A percentile compares a stretch with the other conserved stretches of the same genome.
Conservation (phyloP, 2,888 invertebrate genomes). For the Dastarcus helophoroides region DNA sequence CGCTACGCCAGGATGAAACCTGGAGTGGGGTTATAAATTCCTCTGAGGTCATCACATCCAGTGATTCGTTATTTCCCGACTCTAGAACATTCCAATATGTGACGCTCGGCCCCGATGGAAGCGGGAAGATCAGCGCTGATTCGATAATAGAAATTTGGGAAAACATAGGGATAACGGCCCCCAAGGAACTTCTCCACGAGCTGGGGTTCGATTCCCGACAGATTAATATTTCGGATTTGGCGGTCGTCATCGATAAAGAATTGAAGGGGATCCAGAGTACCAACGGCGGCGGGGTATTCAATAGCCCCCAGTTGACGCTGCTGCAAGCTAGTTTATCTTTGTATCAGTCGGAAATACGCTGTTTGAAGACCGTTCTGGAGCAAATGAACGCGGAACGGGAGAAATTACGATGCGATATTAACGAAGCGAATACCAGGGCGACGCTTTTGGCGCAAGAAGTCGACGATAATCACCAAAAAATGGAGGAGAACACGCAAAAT, state of each 20-base stretch:
- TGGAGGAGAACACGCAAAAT: constrained; percentile 65
- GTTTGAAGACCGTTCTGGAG: constrained; percentile 48
- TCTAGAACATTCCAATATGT: constrained; percentile 32
- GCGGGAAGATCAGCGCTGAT: constrained; percentile 36
- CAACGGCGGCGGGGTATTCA: constrained; percentile 1
- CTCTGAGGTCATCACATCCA: constrained; percentile 10
- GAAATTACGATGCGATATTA: constrained; percentile 66
- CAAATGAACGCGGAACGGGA: constrained; percentile 66
- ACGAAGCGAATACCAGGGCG: constrained; percentile 73
- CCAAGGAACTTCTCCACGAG: constrained; percentile 52
- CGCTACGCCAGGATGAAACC: constrained; percentile 45
- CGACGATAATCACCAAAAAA: constrained; percentile 75
- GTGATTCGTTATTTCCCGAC: constrained; percentile 29
- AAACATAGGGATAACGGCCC: constrained; percentile 52
- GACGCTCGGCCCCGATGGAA: constrained; percentile 32
- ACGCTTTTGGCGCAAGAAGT: constrained; percentile 77
- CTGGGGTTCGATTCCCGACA: constrained; percentile 51
- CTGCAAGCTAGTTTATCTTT: constrained; percentile 54
- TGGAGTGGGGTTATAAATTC: constrained; percentile 31
- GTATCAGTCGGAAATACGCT: constrained; percentile 54
- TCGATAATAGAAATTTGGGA: constrained; percentile 62
- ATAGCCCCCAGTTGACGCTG: constrained; percentile 40
- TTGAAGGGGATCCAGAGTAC: constrained; percentile 23
- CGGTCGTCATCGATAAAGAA: constrained; percentile 60
- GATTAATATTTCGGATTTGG: constrained; percentile 50